Base-by-base conservation (phyloP, 2,888 invertebrate species). In the Ellobium chinense region DNA sequence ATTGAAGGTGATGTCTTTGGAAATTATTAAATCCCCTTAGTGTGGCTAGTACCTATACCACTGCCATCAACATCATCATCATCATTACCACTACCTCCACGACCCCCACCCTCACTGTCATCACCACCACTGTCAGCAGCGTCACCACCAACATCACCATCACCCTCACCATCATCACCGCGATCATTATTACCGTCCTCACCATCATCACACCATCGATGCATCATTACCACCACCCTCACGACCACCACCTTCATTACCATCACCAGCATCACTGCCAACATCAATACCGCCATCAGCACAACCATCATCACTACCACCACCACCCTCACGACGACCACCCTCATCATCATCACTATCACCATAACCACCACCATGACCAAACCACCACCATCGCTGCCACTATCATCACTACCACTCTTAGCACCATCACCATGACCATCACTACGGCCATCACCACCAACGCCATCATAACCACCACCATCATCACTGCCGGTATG, bases 191-290 rank as follows among this genome's bases (percentile, higher is more conserved):
- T 24, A 68, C 68, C 37, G 24, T n/a, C n/a, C 14, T 37, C 37
- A 37, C 5, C 37, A 68, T 36, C 5, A 3, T 37, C 5, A 5
- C 34, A 36, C 66, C 14, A 66, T 36, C 21, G 21, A 12, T 66
- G 34, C 36, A 34, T 18, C 36, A 27, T 29, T 65, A 65, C 65
- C 29, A 65, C 65, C 29, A 65, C 65, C 29, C 4, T 21, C 5
- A 65, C 65, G n/a, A 27, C 65, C 36, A 66, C 66, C 12, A 66
- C 70, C 54, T 9, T 54, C 54, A 54, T 58, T 72, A 58, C 31
- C 58, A 34, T 34, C 5, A 3, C 60, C 37, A 73, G 36, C 60
- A 24, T 34, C 60, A 36, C 37, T 58, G 37, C 78, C 58, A 62
- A n/a, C 21, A 62, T 54, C 21, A 37, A 39, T 31, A 56, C 27